Base-by-base conservation (phyloP, 2,797 vertebrate species). In the Halcyon smyrnensis region DNA sequence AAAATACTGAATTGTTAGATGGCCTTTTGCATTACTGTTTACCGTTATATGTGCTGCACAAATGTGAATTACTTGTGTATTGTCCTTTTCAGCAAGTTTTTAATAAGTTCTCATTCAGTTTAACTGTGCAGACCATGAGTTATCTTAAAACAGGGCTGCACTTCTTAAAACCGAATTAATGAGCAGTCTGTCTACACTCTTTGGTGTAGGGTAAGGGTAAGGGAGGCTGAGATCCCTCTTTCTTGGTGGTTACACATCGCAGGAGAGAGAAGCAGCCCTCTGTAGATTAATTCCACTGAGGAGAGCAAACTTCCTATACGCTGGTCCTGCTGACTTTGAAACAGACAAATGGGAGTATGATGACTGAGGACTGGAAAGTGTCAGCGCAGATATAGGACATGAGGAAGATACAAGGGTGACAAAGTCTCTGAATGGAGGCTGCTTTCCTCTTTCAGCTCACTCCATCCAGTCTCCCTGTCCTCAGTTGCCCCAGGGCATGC, bases 31-130 rank as follows among this genome's bases (percentile, higher is more conserved):
- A 43, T 54, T 85, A 17, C 15, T 30, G 12, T 39, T 70, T 8
- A 45, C 15, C 1, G 1, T 62, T 71, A 21, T 6, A 7, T 32
- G 15, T 48, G 9, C 19, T 80, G 11, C 17, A 46, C 0, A 0
- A 37, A 53, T 20, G 11, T 45, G 54, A 91, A 53, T 20, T 87
- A 32, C 5, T 51, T 74, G 14, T 28, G 12, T 54, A 41, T 18
- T 69, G 13, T 5, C 24, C 12, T 87, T 15, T 75, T 70, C 36
- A 68, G 39, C 15, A 53, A 23, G 3, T 43, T 62, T 57, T 41
- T 60, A 53, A 10, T 37, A 37, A 75, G 18, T 65, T 81, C 50
- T 62, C 10, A 46, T 75, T 75, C n/a, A 75, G 32, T 5, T 34
- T 68, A 68, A 50, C 25, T 75, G 19, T 41, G 34, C 9, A 75